Evolutionary conservation across 2,113 vertebrate species (phyloP), one percentile per base, ranked within the genome.

Genomic region (Sinocyclocheilus maitianheensis): DNA sequence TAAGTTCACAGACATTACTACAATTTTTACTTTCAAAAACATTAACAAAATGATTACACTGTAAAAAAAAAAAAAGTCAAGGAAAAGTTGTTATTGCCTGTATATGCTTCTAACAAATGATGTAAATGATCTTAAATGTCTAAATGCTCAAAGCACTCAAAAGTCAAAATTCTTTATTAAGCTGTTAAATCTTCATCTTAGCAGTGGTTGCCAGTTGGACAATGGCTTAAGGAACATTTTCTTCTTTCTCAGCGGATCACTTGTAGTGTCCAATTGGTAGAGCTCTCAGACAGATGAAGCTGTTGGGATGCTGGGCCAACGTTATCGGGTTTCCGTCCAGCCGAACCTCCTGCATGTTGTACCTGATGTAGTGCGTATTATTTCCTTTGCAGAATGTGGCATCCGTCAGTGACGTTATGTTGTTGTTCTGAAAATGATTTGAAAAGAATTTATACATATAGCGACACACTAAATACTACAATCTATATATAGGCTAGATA

Each of bases 371-470:
- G 58, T 93, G 91, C 1, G 95, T 97, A 87, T 91, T 91, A 86
- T 96, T 97, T 9, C 96, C 94, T 93, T 96, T 97, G 94, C 97
- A 98, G 95, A 99, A 99, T 0, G 97, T 98, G 85, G 96, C 94
- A 10, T 98, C 96, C 0, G 95, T 96, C 91, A 98, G 92, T 16
- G 92, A 93, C 46, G 94, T 93, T 91, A 99, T 98, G 83, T 96
- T 97, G 94, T 99, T 99, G 91, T 96, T 96, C 97, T 99, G 95
- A 71, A 72, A 75, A 51, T 34, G 7, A 88, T 74, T 18, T 77
- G 34, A n/a, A 13, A 76, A 26, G 7, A 20, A 46, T 65, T 2
- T 5, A 74, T 76, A 71, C 10, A 26, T 67, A n/a, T 72, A 37
- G 5, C 18, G 16, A 11, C 8, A 43, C 30, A 8, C 1, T 60